Evolutionary conservation across 2,797 vertebrate genomes (phyloP).

Genomic region (Spea hammondii): DNA sequence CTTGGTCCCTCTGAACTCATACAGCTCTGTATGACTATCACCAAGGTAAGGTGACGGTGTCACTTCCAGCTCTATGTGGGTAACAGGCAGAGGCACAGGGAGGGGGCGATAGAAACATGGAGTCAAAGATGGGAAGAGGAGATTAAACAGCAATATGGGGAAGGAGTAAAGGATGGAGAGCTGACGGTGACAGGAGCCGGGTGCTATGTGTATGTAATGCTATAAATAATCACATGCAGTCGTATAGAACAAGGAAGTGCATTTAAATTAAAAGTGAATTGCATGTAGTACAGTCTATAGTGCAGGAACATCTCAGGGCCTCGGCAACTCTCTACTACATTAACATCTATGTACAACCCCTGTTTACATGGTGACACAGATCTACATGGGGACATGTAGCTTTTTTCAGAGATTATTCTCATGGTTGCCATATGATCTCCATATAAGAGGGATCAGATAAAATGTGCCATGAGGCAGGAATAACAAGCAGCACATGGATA

Average conservation of each 20-base stretch:
- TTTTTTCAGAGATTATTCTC: too few relatives aligned
- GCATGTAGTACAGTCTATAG: neutral
- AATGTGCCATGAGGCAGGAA: neutral
- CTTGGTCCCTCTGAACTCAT: conserved; percentile 52
- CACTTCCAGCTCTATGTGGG: conserved; percentile 23
- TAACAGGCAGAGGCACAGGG: neutral
- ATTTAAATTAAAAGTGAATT: neutral
- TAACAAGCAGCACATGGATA: conserved; percentile 14
- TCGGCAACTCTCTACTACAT: neutral
- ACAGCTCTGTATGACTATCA: conserved; percentile 91
- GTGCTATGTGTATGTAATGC: neutral
- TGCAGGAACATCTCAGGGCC: neutral
- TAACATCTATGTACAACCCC: neutral
- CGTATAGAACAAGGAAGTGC: neutral
- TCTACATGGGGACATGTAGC: too few relatives aligned
- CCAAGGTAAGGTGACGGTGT: conserved; percentile 78
- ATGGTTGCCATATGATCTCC: too few relatives aligned
- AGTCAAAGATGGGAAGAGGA: neutral
- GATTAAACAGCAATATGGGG: neutral
- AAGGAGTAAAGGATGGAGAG: neutral
- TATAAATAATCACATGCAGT: neutral
- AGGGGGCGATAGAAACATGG: neutral
- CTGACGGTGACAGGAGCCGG: neutral
- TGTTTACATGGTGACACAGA: neutral
- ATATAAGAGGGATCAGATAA: neutral